A percentile compares a stretch with the other conserved stretches of the same genome.
phyloP scores from a whole-genome alignment of 2,797 vertebrate genomes.

The Rhinoraja longicauda region DNA sequence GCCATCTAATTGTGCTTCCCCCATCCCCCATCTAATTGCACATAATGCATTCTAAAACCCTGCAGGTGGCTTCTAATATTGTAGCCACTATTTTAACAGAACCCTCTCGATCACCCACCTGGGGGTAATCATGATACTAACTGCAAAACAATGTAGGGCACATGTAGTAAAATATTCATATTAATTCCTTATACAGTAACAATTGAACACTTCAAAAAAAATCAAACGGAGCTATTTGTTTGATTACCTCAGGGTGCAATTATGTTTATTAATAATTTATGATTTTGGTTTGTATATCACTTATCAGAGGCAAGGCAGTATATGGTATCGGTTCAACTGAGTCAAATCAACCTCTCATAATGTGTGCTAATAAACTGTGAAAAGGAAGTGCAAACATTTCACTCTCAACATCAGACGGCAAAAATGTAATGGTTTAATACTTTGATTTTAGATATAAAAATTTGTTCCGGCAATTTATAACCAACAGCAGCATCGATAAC shows the following conservation, averaged over 20 bases:
- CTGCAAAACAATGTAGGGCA: slow-evolving; percentile 9
- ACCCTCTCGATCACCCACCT: neutral
- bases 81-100: neutral
- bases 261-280: slow-evolving; percentile 20
- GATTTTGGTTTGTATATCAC: neutral
- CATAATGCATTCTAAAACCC: neutral
- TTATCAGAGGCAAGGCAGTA: neutral
- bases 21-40: neutral
- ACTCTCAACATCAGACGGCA: neutral
- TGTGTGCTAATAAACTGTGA: neutral
- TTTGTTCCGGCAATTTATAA: neutral
- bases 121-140: neutral
- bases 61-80: neutral
- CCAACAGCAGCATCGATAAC: neutral
- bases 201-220: slow-evolving; percentile 29
- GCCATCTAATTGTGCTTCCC: neutral
- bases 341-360: neutral
- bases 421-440: neutral
- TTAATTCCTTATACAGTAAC: slow-evolving; percentile 11
- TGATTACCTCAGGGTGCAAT: slow-evolving; percentile 4
- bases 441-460: neutral
- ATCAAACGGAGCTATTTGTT: neutral
- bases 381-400: neutral
- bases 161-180: slow-evolving; percentile 4
- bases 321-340: neutral